Evolutionary conservation across 1,140 invertebrate genomes (phyloP), one percentile per base, ranked within the genome.

Genomic region (Eumeta japonica): DNA sequence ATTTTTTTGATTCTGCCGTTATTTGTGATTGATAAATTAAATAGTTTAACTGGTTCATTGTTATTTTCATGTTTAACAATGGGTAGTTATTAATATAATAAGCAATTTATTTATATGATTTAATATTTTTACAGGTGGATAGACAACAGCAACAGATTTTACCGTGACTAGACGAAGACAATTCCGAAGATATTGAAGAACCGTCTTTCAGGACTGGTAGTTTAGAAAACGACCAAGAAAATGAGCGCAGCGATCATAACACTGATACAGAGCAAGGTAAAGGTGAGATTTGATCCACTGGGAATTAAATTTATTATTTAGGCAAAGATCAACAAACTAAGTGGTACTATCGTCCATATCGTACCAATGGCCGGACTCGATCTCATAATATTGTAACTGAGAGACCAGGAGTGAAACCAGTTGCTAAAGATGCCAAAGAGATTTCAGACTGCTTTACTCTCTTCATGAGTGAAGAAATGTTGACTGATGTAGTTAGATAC

Each of bases 391-490:
- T 12, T 30, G 28, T 30, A 5, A 12, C 5, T n/a, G n/a, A n/a
- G n/a, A n/a, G n/a, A n/a, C n/a, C n/a, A n/a, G n/a, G n/a, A n/a
- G n/a, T n/a, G n/a, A 4, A 12, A 30, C 4, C 5, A 12, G 28
- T 10, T 30, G 13, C 10, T n/a, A 30, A 10, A 10, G 4, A 33
- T 33, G 11, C 31, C 11, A 33, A 33, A 13, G 11, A 3, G 5
- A 13, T 16, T 15, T 3, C 52, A 13, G 45, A 61, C 27, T 32
- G 36, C 18, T 56, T 45, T 45, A 37, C 46, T 27, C 37, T 44
- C 10, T 57, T 57, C 39, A 31, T 52, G 40, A 31, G 33, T 11
- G 28, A 39, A 33, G 18, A 38, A 15, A 39, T 59, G 35, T 30
- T 55, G 10, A 28, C 42, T 24, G 46, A 37, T 38, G 46, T 19